phyloP scores from a whole-genome alignment of 2,888 invertebrate genomes.

The Hirtodrosophila duncani region DNA sequence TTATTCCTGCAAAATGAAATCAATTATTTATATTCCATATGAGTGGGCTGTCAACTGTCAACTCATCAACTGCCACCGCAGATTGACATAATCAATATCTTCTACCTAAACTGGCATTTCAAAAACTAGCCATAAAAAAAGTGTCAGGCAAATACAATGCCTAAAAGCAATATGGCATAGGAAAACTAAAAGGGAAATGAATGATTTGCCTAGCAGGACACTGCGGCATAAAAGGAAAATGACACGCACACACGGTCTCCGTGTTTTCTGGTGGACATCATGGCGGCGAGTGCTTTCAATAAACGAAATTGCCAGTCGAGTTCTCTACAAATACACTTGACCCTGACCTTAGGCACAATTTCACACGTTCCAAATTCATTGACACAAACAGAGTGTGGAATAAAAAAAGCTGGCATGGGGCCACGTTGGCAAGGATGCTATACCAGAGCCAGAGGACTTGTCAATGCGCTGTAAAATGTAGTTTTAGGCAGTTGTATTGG shows the following conservation, averaged over 20 bases:
- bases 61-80: no score
- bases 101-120: no score
- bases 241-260: slow-evolving; percentile 23
- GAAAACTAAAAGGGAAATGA: slow-evolving; percentile 12
- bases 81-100: no score
- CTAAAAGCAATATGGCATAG: slow-evolving; percentile 42
- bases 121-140: slow-evolving; percentile 2
- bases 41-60: no score
- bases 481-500: not conserved
- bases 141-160: slow-evolving; percentile 39
- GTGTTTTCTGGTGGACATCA: not conserved
- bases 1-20: no score
- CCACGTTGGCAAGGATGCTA: not conserved
- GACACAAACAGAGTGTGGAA: slow-evolving; percentile 17
- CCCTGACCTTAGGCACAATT: slow-evolving; percentile 60
- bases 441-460: not conserved
- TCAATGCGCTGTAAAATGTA: slow-evolving; percentile 7
- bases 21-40: no score
- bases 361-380: slow-evolving; percentile 44
- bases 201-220: slow-evolving; percentile 22
- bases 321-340: slow-evolving; percentile 27
- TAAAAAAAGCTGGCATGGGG: not conserved
- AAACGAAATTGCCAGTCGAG: slow-evolving; percentile 54
- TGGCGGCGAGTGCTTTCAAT: slow-evolving; percentile 40
- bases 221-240: slow-evolving; percentile 9